Percentiles rank a stretch among this genome's conserved stretches.
Conservation (phyloP, 2,113 vertebrate species). For the Tinamus guttatus region DNA sequence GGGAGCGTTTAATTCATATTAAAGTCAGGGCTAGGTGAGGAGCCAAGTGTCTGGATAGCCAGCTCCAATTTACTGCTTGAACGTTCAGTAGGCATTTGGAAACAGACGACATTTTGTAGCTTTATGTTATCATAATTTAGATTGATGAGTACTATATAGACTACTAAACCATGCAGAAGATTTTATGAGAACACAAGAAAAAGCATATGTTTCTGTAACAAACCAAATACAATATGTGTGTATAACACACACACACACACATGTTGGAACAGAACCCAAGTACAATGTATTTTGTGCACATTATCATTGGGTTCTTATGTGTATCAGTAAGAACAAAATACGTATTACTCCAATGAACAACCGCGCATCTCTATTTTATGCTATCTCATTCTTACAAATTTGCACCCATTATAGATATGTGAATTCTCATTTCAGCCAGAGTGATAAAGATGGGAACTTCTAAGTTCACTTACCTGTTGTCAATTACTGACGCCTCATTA, state of each 20-base stretch:
- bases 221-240: background rate
- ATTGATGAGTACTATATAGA: conserved; percentile 19
- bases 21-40: background rate
- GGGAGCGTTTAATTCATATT: background rate
- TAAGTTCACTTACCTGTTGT: conserved; percentile 84
- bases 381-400: background rate
- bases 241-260: background rate
- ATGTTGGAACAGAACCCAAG: background rate
- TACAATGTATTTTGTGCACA: background rate
- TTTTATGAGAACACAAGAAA: conserved; percentile 11
- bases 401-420: background rate
- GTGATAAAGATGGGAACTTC: conserved; percentile 67
- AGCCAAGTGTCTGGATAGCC: background rate
- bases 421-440: conserved; percentile 26
- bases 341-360: accelerated
- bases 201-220: conserved; percentile 29
- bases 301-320: background rate
- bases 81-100: background rate
- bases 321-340: background rate
- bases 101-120: background rate
- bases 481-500: conserved; percentile 96
- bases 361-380: background rate
- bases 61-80: background rate
- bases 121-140: conserved; percentile 14
- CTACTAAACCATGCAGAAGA: background rate